Conservation (phyloP, 2,113 vertebrate species). For the Rousettus leschenaultii region DNA sequence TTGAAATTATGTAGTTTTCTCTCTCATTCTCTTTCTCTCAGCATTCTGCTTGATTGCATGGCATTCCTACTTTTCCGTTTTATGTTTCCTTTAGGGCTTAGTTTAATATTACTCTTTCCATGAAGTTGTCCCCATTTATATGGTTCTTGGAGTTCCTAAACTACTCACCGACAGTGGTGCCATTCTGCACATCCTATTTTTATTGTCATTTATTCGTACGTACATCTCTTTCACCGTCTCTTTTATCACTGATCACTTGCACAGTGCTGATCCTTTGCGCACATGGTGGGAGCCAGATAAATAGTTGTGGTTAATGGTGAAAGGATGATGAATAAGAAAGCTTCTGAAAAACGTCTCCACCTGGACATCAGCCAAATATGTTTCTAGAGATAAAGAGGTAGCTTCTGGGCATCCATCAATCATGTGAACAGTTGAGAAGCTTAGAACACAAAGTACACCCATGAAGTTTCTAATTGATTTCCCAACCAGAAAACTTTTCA, state of each 20-base stretch:
- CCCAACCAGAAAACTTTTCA: slow-evolving; percentile 3
- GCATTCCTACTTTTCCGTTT: neutral
- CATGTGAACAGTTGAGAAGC: slow-evolving; percentile 1
- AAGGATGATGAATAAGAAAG: slow-evolving; percentile 10
- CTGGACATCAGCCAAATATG: slow-evolving; percentile 38
- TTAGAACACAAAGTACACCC: slow-evolving; percentile 14
- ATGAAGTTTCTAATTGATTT: slow-evolving; percentile 38
- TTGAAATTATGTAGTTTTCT: neutral
- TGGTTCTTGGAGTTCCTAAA: neutral
- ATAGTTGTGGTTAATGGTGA: slow-evolving; percentile 43
- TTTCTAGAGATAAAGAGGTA: slow-evolving; percentile 59
- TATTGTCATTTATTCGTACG: neutral
- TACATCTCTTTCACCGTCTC: neutral
- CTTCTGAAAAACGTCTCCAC: slow-evolving; percentile 19
- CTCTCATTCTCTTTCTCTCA: neutral
- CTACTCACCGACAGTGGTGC: neutral
- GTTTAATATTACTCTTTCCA: neutral
- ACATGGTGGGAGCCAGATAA: neutral
- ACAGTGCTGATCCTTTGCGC: neutral
- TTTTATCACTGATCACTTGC: neutral
- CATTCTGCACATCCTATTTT: neutral
- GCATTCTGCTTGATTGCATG: neutral
- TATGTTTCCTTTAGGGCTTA: neutral
- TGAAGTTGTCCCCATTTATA: neutral
- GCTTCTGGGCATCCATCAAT: slow-evolving; percentile 1